A percentile compares a stretch with the other conserved stretches of the same genome.
phyloP scores from a whole-genome alignment of 1,140 invertebrate species.

The Cyrtorhinus lividipennis region DNA sequence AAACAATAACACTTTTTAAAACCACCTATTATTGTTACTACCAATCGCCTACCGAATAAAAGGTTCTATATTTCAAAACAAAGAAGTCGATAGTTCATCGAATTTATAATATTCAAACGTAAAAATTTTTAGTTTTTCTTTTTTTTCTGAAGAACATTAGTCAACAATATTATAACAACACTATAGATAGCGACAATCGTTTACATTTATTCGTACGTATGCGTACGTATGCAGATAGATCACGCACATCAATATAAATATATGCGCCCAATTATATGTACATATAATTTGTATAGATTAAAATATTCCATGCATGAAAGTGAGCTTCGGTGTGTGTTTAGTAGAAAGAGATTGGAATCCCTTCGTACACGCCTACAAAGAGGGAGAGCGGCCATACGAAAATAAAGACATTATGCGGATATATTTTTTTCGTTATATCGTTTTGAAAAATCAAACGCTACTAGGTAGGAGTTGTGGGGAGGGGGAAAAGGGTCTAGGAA shows the following conservation, averaged over 20 bases:
- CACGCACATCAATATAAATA: slow-evolving; percentile 14
- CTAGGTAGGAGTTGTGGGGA: neutral
- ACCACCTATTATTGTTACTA: slow-evolving; percentile 17
- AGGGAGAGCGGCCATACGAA: slow-evolving; percentile 10
- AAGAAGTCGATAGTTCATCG: slow-evolving; percentile 1
- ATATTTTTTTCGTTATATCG: neutral
- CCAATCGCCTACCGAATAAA: slow-evolving; percentile 19
- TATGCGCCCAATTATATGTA: slow-evolving; percentile 21
- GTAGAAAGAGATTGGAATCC: neutral
- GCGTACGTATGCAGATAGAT: slow-evolving; percentile 12
- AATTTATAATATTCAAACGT: neutral
- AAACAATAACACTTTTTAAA: slow-evolving; percentile 6
- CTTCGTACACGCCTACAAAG: slow-evolving; percentile 12
- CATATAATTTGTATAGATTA: slow-evolving; percentile 21
- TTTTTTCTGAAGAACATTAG: slow-evolving; percentile 8
- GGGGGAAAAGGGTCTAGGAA: neutral
- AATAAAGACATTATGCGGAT: slow-evolving; percentile 9
- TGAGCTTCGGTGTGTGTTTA: slow-evolving; percentile 20
- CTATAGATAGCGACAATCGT: slow-evolving; percentile 18
- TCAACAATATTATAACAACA: slow-evolving; percentile 19
- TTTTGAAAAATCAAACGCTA: neutral
- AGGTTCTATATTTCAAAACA: slow-evolving; percentile 12
- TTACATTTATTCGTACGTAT: slow-evolving; percentile 18
- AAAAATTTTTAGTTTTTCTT: neutral
- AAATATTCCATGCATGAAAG: slow-evolving; percentile 21